Evolutionary conservation across 2,113 vertebrate species (phyloP).

Genomic region (Cryptomyrus ogoouensis): DNA sequence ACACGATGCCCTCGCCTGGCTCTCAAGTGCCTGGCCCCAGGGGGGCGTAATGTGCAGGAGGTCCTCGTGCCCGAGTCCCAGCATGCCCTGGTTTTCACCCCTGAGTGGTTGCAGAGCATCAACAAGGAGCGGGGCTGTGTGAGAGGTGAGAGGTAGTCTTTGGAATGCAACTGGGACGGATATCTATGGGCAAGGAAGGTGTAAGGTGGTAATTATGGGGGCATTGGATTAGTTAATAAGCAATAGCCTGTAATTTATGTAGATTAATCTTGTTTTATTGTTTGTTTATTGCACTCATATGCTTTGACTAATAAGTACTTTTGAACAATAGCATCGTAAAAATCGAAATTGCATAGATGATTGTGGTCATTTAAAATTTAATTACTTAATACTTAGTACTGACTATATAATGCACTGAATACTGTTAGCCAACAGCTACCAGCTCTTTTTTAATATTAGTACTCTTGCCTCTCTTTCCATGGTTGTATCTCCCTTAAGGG

Average conservation of each 20-base stretch:
- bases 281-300: not conserved
- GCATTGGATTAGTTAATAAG: not conserved
- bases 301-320: not conserved
- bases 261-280: not conserved
- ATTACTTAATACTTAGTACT: not conserved
- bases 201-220: not conserved
- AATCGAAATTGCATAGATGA: not conserved
- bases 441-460: not conserved
- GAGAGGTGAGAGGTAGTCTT: slow-evolving; percentile 48
- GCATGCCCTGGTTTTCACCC: slow-evolving; percentile 78
- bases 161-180: not conserved
- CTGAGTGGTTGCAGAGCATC: slow-evolving; percentile 81
- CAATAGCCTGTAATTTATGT: not conserved
- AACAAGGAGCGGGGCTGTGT: slow-evolving; percentile 79
- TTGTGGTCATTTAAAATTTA: not conserved
- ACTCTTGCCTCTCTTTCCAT: not conserved
- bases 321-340: not conserved
- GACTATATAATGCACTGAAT: not conserved
- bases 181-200: not conserved
- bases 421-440: not conserved
- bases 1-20: slow-evolving; percentile 75
- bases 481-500: slow-evolving; percentile 30
- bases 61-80: slow-evolving; percentile 72
- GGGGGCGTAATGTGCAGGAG: slow-evolving; percentile 76
- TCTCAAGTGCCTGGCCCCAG: slow-evolving; percentile 77